phyloP scores from a whole-genome alignment of 2,113 vertebrate species.

The Ictalurus furcatus region DNA sequence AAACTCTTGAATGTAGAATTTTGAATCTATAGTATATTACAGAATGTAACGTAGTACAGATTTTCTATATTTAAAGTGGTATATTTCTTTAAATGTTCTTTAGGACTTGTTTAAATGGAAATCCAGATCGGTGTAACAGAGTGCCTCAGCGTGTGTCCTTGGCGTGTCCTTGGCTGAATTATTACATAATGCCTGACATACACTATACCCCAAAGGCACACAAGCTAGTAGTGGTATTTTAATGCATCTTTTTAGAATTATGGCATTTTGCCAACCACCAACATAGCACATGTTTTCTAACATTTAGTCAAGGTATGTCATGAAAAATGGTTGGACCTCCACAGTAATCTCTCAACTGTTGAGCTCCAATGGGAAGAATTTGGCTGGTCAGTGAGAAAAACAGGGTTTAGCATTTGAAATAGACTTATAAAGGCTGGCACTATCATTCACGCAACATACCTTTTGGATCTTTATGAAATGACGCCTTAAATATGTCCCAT shows the following conservation, averaged over 20 bases:
- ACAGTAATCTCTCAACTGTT: neutral
- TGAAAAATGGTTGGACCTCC: neutral
- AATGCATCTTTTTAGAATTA: neutral
- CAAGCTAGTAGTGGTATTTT: neutral
- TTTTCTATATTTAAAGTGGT: neutral
- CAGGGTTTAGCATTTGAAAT: neutral
- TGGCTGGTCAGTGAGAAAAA: neutral
- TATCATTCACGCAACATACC: neutral
- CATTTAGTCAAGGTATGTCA: neutral
- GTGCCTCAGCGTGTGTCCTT: neutral
- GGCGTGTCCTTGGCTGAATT: constrained; percentile 2
- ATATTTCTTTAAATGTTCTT: neutral
- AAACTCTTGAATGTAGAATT: neutral
- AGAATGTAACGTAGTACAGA: neutral
- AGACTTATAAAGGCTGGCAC: neutral
- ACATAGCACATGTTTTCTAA: neutral
- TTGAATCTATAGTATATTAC: neutral
- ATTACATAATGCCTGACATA: neutral
- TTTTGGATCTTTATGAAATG: neutral
- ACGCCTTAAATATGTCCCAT: neutral
- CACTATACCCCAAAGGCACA: neutral
- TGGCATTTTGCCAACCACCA: neutral
- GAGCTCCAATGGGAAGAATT: neutral
- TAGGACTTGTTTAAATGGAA: neutral
- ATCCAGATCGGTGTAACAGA: neutral